Conservation (phyloP, 2,113 vertebrate genomes). For the Myotis lucifugus region DNA sequence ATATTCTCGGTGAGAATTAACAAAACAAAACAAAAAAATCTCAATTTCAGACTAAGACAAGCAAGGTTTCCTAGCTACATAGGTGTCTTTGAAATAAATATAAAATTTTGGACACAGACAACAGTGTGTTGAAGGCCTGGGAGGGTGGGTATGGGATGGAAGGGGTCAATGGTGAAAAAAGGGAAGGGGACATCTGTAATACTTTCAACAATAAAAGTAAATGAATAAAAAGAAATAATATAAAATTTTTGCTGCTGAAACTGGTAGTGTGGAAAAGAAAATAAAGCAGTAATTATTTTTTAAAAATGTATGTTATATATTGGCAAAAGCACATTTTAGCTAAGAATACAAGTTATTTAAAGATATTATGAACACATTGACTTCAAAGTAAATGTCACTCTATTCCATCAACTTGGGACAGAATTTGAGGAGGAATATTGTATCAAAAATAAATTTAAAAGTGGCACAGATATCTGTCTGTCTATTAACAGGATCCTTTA, state of each 20-base stretch:
- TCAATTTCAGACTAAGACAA: conserved; percentile 38
- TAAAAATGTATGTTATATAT: conserved; percentile 8
- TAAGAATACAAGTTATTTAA: conserved; percentile 28
- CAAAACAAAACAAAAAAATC: background rate
- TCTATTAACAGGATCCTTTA: background rate
- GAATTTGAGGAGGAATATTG: background rate
- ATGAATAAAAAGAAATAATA: background rate
- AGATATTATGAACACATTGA: background rate
- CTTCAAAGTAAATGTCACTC: conserved; percentile 14
- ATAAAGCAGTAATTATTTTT: background rate
- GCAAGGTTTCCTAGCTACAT: background rate
- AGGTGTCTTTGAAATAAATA: conserved; percentile 1
- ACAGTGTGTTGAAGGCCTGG: too few species aligned
- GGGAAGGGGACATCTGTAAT: too few species aligned
- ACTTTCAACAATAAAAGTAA: too few species aligned
- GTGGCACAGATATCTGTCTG: background rate
- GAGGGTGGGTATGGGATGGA: too few species aligned
- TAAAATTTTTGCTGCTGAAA: background rate
- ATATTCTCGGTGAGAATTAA: too few species aligned
- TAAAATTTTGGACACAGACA: background rate
- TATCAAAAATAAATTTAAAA: background rate
- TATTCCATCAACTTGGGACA: background rate
- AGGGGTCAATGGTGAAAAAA: too few species aligned
- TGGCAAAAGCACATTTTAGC: background rate
- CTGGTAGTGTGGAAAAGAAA: background rate